These are phyloP conservation scores for Tiliacea citrago DNA, from an alignment of 2,888 invertebrate genomes.

Conservation along the genomic window DNA sequence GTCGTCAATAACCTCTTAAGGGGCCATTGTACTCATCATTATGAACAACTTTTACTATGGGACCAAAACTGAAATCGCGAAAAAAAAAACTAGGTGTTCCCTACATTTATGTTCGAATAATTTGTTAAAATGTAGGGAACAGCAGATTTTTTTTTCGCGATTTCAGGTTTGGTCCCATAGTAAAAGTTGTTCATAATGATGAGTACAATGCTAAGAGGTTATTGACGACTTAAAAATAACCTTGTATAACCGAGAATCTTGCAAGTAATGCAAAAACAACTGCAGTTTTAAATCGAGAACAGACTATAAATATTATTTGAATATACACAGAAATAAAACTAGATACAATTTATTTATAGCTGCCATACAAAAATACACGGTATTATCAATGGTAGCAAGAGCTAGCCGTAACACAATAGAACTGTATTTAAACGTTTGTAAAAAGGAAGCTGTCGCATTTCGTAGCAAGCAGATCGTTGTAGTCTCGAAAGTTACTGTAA, in stretches of 20 bases:
- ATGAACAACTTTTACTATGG: no score
- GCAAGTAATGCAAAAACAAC: slow-evolving; percentile 31
- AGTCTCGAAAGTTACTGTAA: slow-evolving; percentile 65
- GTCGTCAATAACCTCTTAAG: no score
- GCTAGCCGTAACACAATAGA: slow-evolving; percentile 54
- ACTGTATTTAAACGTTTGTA: slow-evolving; percentile 71
- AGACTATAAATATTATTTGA: slow-evolving; percentile 42
- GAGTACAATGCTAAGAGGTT: no score
- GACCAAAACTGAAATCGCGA: no score
- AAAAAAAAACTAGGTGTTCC: no score
- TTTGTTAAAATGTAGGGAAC: no score
- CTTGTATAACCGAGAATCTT: neutral
- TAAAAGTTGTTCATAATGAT: no score
- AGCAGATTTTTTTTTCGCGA: no score
- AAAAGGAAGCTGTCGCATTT: slow-evolving; percentile 76
- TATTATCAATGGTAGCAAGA: slow-evolving; percentile 61
- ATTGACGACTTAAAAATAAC: no score
- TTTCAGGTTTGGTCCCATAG: no score
- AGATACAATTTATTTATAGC: slow-evolving; percentile 60
- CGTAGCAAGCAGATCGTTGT: slow-evolving; percentile 81
- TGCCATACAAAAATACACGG: slow-evolving; percentile 66
- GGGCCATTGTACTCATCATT: no score
- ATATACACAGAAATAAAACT: slow-evolving; percentile 63
- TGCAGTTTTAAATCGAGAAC: slow-evolving; percentile 45
- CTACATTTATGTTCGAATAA: no score